A percentile compares a stretch with the other conserved stretches of the same genome.
These are phyloP conservation scores for Falco naumanni DNA, from an alignment of 2,797 vertebrate genomes.

Conservation along the genomic window DNA sequence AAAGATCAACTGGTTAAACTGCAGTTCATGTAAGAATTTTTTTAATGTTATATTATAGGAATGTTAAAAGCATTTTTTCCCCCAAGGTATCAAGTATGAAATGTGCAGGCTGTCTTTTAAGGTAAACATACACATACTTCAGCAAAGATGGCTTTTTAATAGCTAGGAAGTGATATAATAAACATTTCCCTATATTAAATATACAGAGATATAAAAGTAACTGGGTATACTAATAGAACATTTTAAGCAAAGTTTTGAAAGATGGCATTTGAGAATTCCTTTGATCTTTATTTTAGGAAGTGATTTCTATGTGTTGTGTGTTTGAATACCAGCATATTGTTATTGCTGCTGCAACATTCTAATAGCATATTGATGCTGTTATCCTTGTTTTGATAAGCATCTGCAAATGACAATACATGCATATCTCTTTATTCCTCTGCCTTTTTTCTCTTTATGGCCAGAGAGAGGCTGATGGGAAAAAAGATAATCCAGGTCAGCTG, in stretches of 20 bases:
- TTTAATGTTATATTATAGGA: not conserved
- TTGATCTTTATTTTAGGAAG: not conserved
- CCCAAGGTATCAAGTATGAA: not conserved
- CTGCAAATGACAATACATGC: not conserved
- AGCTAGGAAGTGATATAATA: not conserved
- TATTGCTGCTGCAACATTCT: not conserved
- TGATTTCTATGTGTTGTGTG: not conserved
- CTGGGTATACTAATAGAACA: not conserved
- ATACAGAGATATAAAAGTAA: not conserved
- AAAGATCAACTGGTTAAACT: not conserved
- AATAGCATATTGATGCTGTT: not conserved
- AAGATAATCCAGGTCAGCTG: not conserved
- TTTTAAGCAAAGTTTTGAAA: not conserved
- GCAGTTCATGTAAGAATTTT: not conserved
- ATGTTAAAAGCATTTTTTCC: not conserved
- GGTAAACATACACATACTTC: not conserved
- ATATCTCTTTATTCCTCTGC: not conserved
- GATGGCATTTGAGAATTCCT: not conserved
- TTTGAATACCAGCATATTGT: not conserved
- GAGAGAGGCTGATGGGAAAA: not conserved
- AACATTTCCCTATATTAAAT: not conserved
- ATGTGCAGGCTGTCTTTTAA: not conserved
- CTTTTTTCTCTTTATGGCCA: not conserved
- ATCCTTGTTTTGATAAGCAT: not conserved
- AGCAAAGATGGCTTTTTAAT: not conserved